Base-by-base conservation (phyloP, 37 sponge, comb jelly and placozoan species). In the Ephydatia muelleri region DNA sequence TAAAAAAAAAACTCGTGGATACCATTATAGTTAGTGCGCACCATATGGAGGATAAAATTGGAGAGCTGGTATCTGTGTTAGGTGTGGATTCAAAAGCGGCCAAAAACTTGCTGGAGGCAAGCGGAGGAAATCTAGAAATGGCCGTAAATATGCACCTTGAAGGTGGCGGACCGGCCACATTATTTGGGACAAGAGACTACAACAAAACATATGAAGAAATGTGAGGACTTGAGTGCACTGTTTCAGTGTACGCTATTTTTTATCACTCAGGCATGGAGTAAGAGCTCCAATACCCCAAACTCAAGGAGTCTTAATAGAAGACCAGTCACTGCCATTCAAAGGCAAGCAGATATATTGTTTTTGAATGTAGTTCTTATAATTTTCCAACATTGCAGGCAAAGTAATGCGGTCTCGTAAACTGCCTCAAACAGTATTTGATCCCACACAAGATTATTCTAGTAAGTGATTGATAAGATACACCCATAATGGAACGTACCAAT, bases 91-190 rank as follows among this genome's bases (percentile, higher is more conserved):
- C 29, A 0, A 75, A 91, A 25, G 74, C 83, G 2, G 96, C 96
- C 0, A 85, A 73, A 29, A 84, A 67, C 19, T 67, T 85, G 39
- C 71, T 96, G 37, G 92, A 88, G 38, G 89, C 92, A n/a, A 86
- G 89, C 37, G 89, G 47, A 19, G 88, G 94, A 3, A 82, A 96
- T 33, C 78, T 96, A 0, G 85, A 91, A 27, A 31, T 89, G 31
- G 96, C 96, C n/a, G 68, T 96, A 39, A 68, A 83, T 36, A 90
- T 90, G 85, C 87, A 93, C 76, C 48, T 93, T 29, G 96, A 96
- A 72, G 49, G 80, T 25, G 77, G 78, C 4, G 75, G 77, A 1
- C 57, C 57, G 6, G 57, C 1, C 19, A 19, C 57, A 14, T 57
- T 21, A 13, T 57, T 57, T 11, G 57, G 57, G 9, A 21, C 19